These are phyloP conservation scores for Esperia sulphurella DNA, from an alignment of 2,888 invertebrate genomes.

Conservation along the genomic window DNA sequence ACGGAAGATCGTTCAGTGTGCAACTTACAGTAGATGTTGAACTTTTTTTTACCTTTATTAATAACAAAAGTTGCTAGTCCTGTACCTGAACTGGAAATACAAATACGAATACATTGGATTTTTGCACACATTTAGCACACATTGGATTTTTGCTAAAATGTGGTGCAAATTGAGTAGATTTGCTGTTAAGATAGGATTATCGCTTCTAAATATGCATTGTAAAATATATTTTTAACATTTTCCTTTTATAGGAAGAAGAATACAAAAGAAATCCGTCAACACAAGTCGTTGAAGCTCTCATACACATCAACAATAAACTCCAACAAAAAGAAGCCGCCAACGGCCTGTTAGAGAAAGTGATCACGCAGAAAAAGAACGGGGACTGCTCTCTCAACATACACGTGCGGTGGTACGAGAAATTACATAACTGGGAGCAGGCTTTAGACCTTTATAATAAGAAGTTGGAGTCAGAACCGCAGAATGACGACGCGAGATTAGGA, in stretches of 20 bases:
- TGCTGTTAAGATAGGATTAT: too few relatives aligned
- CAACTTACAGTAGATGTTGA: too few relatives aligned
- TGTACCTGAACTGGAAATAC: too few relatives aligned
- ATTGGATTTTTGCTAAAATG: too few relatives aligned
- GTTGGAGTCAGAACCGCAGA: slow-evolving; percentile 82
- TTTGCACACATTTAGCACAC: too few relatives aligned
- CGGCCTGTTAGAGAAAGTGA: slow-evolving; percentile 93
- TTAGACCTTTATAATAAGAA: slow-evolving; percentile 91
- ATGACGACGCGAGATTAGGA: slow-evolving; percentile 91
- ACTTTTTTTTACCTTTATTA: too few relatives aligned
- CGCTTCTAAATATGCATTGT: too few relatives aligned
- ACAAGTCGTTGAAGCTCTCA: slow-evolving; percentile 94
- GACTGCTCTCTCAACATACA: slow-evolving; percentile 73
- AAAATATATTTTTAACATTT: slow-evolving; percentile 5
- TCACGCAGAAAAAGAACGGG: slow-evolving; percentile 84
- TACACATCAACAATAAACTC: slow-evolving; percentile 98
- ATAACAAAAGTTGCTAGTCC: too few relatives aligned
- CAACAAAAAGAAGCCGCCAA: slow-evolving; percentile 99
- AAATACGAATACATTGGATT: too few relatives aligned
- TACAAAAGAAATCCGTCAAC: slow-evolving; percentile 83
- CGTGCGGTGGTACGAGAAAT: slow-evolving; percentile 98
- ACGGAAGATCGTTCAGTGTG: too few relatives aligned
- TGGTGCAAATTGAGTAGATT: too few relatives aligned
- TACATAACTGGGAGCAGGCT: slow-evolving; percentile 99
- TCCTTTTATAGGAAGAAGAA: slow-evolving; percentile 86